Conservation (phyloP, 2,888 invertebrate genomes). For the Athalia rosae region DNA sequence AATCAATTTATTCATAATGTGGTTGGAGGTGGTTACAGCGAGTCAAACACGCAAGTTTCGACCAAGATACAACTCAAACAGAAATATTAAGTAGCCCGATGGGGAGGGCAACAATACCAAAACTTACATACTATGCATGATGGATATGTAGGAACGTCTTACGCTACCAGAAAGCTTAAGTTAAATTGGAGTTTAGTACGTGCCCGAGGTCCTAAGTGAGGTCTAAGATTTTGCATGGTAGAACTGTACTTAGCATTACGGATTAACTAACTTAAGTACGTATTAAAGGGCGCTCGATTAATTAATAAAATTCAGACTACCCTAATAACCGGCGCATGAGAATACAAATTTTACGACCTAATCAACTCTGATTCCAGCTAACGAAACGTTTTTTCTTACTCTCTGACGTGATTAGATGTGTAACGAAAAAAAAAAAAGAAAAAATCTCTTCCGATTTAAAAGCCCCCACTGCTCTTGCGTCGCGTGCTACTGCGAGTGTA, state of each 20-base stretch:
- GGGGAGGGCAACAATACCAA: slow-evolving; percentile 12
- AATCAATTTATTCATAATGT: slow-evolving; percentile 24
- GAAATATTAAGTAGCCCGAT: slow-evolving; percentile 22
- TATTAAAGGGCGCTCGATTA: slow-evolving; percentile 13
- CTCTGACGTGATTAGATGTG: background rate
- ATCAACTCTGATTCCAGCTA: slow-evolving; percentile 5
- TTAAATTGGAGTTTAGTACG: slow-evolving; percentile 43
- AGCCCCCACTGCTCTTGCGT: too few species aligned
- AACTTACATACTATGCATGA: slow-evolving; percentile 23
- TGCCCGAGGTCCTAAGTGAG: slow-evolving; percentile 38
- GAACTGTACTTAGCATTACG: slow-evolving; percentile 29
- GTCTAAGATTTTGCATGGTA: slow-evolving; percentile 34
- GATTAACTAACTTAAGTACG: slow-evolving; percentile 17
- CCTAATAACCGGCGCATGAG: background rate
- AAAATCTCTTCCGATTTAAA: background rate
- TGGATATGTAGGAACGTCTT: slow-evolving; percentile 26
- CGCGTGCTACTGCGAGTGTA: background rate
- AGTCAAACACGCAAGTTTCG: slow-evolving; percentile 11
- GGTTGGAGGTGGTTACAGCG: background rate
- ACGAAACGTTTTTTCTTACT: background rate
- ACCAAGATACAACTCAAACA: slow-evolving; percentile 10
- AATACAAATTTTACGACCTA: background rate
- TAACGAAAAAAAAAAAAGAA: slow-evolving; percentile 1
- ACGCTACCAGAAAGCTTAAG: slow-evolving; percentile 35
- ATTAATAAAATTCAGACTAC: slow-evolving; percentile 16